Evolutionary conservation across 2,797 vertebrate species (phyloP).

Genomic region (Limnodromus scolopaceus): DNA sequence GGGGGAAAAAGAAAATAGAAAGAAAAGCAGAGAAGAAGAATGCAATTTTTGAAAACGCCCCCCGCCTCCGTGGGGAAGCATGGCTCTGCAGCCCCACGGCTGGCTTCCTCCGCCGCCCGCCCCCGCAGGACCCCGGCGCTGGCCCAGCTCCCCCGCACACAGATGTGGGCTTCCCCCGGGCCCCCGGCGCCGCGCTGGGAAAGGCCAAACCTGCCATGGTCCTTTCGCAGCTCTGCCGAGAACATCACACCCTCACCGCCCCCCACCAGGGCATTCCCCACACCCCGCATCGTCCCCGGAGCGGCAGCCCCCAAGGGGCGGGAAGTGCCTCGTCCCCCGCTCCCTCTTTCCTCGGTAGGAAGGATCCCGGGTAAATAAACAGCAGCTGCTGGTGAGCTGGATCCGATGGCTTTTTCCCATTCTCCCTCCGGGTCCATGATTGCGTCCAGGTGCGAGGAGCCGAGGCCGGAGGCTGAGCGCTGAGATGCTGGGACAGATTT

Average conservation of each 20-base stretch:
- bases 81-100: background rate
- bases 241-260: background rate
- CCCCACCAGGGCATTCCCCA: background rate
- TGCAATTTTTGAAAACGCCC: background rate
- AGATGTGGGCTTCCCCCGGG: slow-evolving; percentile 61
- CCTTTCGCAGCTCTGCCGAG: slow-evolving; percentile 23
- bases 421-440: background rate
- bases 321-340: background rate
- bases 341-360: background rate
- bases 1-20: background rate
- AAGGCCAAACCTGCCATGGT: slow-evolving; percentile 31
- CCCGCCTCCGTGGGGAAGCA: background rate
- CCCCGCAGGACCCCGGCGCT: slow-evolving; percentile 14
- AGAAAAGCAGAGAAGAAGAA: slow-evolving; percentile 1
- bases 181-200: slow-evolving; percentile 25
- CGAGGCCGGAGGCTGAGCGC: accelerated
- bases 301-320: background rate
- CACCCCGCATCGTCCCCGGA: background rate
- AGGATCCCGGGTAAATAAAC: slow-evolving; percentile 45
- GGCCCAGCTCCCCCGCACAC: slow-evolving; percentile 45
- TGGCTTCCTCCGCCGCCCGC: slow-evolving; percentile 14
- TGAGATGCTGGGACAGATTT: background rate
- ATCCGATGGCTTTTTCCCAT: background rate
- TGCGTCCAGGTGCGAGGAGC: slow-evolving; percentile 26
- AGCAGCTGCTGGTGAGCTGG: slow-evolving; percentile 44